phyloP scores from a whole-genome alignment of 1,140 invertebrate genomes.

The Goniozus legneri region DNA sequence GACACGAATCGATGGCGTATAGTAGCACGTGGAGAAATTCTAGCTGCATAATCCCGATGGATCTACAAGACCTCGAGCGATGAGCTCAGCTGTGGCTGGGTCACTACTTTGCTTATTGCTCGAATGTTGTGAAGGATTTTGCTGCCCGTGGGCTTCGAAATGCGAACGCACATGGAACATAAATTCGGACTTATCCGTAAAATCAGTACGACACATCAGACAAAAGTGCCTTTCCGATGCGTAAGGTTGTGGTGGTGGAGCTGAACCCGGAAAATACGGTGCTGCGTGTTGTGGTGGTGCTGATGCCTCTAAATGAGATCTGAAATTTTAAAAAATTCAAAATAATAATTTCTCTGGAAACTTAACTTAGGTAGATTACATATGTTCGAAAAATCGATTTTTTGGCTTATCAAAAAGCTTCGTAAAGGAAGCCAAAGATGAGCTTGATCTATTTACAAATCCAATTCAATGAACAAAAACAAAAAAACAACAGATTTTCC shows the following conservation, averaged over 20 bases:
- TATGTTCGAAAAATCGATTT: too few species aligned
- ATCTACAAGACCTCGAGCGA: conserved; percentile 62
- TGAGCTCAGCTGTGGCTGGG: conserved; percentile 60
- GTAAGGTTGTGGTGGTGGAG: conserved; percentile 56
- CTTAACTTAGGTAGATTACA: too few species aligned
- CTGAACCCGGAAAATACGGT: conserved; percentile 49
- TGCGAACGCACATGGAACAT: conserved; percentile 68
- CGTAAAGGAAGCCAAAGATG: too few species aligned
- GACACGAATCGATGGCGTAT: conserved; percentile 41
- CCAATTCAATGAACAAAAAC: not conserved
- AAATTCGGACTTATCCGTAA: conserved; percentile 65
- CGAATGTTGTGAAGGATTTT: conserved; percentile 31
- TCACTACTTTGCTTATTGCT: conserved; percentile 48
- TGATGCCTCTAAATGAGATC: conserved; percentile 47
- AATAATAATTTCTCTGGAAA: too few species aligned
- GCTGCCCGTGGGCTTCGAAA: conserved; percentile 58
- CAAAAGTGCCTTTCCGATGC: conserved; percentile 58
- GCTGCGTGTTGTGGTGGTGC: conserved; percentile 48
- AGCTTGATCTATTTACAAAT: too few species aligned
- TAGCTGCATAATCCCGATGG: conserved; percentile 63
- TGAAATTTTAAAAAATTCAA: conserved; percentile 14
- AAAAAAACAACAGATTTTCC: conserved; percentile 3
- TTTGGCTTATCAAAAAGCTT: too few species aligned
- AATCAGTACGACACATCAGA: conserved; percentile 64
- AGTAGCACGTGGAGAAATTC: conserved; percentile 30